These are phyloP conservation scores for Tauraco erythrolophus DNA, from an alignment of 2,113 vertebrate genomes.

Conservation along the genomic window DNA sequence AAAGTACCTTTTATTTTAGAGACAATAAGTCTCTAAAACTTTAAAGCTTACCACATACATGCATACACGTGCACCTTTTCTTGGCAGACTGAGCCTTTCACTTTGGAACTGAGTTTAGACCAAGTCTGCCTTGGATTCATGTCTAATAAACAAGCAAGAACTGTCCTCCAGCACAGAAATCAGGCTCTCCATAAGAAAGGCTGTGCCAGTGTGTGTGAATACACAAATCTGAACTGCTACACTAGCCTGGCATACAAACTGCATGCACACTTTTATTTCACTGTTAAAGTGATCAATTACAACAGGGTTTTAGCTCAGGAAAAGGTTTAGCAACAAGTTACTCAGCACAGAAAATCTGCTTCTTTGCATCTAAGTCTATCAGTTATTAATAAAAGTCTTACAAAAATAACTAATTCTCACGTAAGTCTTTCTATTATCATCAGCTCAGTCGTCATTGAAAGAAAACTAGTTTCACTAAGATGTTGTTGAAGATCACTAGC, in stretches of 20 bases:
- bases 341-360: neutral
- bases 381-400: neutral
- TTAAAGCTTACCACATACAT: neutral
- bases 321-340: slow-evolving; percentile 13
- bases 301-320: neutral
- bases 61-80: neutral
- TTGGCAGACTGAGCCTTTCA: neutral
- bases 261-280: rapidly evolving
- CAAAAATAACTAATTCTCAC: neutral
- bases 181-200: neutral
- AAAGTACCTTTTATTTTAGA: too few species aligned
- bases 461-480: neutral
- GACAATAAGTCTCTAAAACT: neutral
- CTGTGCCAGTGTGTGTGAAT: rapidly evolving
- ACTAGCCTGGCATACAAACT: neutral
- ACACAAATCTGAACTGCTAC: rapidly evolving
- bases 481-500: neutral
- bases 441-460: neutral
- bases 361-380: neutral
- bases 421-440: neutral
- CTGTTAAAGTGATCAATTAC: neutral
- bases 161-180: neutral
- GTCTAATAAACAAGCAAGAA: neutral
- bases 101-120: neutral
- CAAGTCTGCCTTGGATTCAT: neutral